Evolutionary conservation across 2,113 vertebrate genomes (phyloP).

Genomic region (Notarius lentiginosus): DNA sequence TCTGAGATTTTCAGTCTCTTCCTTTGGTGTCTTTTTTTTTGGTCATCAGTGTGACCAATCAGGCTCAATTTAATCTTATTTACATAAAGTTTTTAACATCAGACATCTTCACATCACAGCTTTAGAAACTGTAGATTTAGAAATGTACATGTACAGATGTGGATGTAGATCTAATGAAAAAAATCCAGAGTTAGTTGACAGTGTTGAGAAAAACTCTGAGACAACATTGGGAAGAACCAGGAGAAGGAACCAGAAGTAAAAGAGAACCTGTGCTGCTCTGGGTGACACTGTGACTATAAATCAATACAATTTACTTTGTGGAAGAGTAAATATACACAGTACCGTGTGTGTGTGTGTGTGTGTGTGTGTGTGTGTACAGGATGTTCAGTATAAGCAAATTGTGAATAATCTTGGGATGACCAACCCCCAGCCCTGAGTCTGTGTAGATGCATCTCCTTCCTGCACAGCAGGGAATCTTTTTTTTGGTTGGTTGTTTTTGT

Average conservation of each 20-base stretch:
- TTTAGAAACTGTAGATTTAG: background rate
- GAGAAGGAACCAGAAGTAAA: no score
- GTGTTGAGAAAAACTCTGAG: background rate
- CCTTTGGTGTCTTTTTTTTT: background rate
- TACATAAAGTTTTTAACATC: background rate
- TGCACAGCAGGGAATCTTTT: no score
- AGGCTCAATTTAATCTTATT: background rate
- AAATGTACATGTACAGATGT: no score
- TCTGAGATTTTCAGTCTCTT: background rate
- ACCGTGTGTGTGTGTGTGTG: background rate
- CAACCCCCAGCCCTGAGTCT: background rate
- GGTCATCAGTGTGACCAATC: background rate
- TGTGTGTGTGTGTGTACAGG: background rate
- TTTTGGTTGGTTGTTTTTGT: no score
- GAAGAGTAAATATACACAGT: background rate
- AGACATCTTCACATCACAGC: background rate
- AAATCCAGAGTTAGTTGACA: background rate
- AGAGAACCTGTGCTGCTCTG: background rate
- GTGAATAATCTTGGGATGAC: background rate
- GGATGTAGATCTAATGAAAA: background rate
- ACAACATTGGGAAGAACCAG: background rate
- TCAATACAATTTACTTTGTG: no score
- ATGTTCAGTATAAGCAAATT: background rate
- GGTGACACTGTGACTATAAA: no score
- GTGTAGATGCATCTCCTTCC: no score